Evolutionary conservation across 2,888 invertebrate species (phyloP), one percentile per base, ranked within the genome.

Genomic region (Pteria penguin): DNA sequence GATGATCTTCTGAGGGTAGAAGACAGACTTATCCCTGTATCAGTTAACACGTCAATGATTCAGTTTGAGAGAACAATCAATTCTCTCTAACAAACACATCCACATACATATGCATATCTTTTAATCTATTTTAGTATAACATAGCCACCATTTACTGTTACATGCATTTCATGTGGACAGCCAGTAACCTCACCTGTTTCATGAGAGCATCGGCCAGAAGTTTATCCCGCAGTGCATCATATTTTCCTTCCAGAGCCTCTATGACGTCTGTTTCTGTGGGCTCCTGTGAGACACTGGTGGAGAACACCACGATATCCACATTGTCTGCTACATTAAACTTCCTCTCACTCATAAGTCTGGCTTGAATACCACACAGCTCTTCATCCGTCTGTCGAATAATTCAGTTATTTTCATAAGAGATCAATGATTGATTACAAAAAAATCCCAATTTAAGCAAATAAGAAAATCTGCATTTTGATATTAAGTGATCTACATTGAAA

Each of bases 161-260:
- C n/a, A n/a, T n/a, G n/a, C n/a, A n/a, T n/a, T n/a, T n/a, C n/a
- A n/a, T n/a, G n/a, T n/a, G n/a, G n/a, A n/a, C n/a, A n/a, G n/a
- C n/a, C n/a, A n/a, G n/a, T n/a, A n/a, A n/a, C n/a, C 58, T 63
- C 60, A 88, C 88, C 86, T 89, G 84, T 70, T 84, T 81, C 45
- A 89, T 87, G 18, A 90, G 80, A 55, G 87, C 87, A 66, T 90
- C 88, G n/a, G 86, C 81, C 45, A 91, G 78, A n/a, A 91, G 84
- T 73, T 90, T 88, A 78, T 90, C 90, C 55, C 84, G 83, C 55
- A 91, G 84, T 22, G 89, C 87, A 81, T 90, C 89, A 81, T 90
- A 89, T 72, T 90, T 91, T 26, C 87, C 87, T 54, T 90, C 86
- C 32, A 91, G 81, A 27, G 90, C 90, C 75, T 88, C 83, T 24